These are phyloP conservation scores for Zaprionus camerounensis DNA, from an alignment of 1,140 invertebrate species.

Conservation along the genomic window DNA sequence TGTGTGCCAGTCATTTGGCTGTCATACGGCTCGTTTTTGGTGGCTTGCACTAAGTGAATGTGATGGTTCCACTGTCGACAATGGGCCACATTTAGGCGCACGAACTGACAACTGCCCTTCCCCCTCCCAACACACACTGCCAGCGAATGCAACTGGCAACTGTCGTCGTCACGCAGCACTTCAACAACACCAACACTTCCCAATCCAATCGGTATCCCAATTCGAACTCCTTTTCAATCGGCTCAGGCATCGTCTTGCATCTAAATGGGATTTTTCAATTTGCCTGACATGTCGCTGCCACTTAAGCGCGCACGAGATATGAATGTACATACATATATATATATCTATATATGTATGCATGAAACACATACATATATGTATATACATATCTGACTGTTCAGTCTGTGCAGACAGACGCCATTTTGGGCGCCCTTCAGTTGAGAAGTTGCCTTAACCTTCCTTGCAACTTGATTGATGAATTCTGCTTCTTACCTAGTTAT, in stretches of 20 bases:
- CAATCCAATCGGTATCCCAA: conserved; percentile 9
- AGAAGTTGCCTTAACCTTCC: conserved; percentile 22
- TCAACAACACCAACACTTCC: conserved; percentile 23
- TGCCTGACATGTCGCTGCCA: conserved; percentile 37
- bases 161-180: not conserved
- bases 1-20: conserved; percentile 39
- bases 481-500: conserved; percentile 15
- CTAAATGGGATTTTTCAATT: conserved; percentile 56
- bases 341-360: not conserved
- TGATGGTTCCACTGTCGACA: conserved; percentile 52
- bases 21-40: conserved; percentile 47
- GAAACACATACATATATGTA: not conserved
- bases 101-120: conserved; percentile 16
- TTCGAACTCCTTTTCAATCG: conserved; percentile 22
- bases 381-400: not conserved
- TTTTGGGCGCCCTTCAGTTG: conserved; percentile 33
- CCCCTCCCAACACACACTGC: not conserved
- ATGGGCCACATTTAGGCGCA: conserved; percentile 66
- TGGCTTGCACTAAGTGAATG: conserved; percentile 76
- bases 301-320: conserved; percentile 3
- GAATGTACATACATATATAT: not conserved
- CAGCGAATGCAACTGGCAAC: conserved; percentile 12
- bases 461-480: conserved; percentile 57
- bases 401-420: conserved; percentile 11
- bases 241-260: conserved; percentile 35